Evolutionary conservation across 2,797 vertebrate species (phyloP), one percentile per base, ranked within the genome.

Genomic region (Enteromius radiatus): DNA sequence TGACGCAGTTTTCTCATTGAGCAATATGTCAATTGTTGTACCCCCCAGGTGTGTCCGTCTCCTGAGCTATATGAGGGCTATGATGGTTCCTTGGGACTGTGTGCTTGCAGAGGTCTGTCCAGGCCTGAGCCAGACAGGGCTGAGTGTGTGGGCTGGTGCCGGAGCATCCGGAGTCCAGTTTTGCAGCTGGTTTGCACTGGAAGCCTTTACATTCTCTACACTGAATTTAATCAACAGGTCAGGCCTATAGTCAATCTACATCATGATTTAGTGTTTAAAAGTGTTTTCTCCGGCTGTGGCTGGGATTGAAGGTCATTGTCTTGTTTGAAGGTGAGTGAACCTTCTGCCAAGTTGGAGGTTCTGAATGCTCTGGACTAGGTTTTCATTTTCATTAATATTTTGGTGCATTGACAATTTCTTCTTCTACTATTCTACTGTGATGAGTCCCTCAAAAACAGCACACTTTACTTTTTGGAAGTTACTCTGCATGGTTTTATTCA

Each of bases 1-100:
- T 67, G 45, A 47, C 31, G 5, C 73, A 19, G 12, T 63, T 26
- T 59, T 26, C 11, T 59, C 23, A 2, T 59, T 28, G 17, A 10
- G 31, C 14, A 49, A 31, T 56, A 59, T 14, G 23, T 14, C 21
- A 45, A 77, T 23, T 33, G 5, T 75, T 76, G 3, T 49, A 82
- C 83, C 41, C 45, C 78, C 45, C 89, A 99, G 98, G 97, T 97
- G 23, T 98, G 97, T 85, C 82, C 82, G 3, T 83, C 69, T 17
- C 93, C 94, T 19, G 88, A 87, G 28, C 93, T 96, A 52, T 96
- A 94, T 67, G 88, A 5, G 31, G 96, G 95, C 54, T 97, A 95
- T 1, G 95, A 98, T 77, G 91, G 88, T 71, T 87, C 90, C 43
- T 92, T 99, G 0, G 96, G 97, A 0, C 92, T 99, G 80, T 99